phyloP scores from a whole-genome alignment of 2,888 invertebrate genomes.

The Steinernema scapterisci region DNA sequence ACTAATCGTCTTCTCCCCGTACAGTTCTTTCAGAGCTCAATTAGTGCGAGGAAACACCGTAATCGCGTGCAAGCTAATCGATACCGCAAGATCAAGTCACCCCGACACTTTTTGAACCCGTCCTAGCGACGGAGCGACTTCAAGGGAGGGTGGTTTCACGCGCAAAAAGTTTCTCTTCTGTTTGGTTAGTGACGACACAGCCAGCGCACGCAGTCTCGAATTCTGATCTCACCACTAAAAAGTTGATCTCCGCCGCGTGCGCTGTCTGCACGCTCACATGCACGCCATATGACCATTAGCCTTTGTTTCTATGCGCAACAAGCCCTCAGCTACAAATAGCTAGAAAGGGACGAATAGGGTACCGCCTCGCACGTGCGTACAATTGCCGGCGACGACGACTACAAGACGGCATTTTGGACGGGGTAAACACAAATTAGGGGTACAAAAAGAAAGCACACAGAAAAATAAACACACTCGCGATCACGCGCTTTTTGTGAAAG shows the following conservation, averaged over 20 bases:
- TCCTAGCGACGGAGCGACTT: not conserved
- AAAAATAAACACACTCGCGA: not conserved
- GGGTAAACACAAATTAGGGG: not conserved
- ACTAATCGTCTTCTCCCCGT: constrained; percentile 28
- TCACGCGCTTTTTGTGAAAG: not conserved
- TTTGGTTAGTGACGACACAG: not conserved
- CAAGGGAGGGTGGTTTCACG: not conserved
- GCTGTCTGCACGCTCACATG: not conserved
- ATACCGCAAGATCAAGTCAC: not conserved
- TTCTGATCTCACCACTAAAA: not conserved
- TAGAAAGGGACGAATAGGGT: not conserved
- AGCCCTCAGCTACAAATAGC: not conserved
- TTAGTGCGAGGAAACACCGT: not conserved
- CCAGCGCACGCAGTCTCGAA: not conserved
- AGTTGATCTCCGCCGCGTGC: constrained; percentile 23
- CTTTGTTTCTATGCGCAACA: not conserved
- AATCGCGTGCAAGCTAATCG: not conserved
- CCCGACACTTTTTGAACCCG: not conserved
- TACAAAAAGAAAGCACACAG: not conserved
- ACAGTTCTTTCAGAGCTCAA: not conserved
- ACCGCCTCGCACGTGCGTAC: not conserved
- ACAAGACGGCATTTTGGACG: not conserved
- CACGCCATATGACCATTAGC: not conserved
- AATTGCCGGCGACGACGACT: not conserved
- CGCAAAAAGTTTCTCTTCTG: not conserved